Percentiles rank a stretch among this genome's conserved stretches.
Conservation (phyloP, 23 tunicate genomes). For the Phallusia fumigata region DNA sequence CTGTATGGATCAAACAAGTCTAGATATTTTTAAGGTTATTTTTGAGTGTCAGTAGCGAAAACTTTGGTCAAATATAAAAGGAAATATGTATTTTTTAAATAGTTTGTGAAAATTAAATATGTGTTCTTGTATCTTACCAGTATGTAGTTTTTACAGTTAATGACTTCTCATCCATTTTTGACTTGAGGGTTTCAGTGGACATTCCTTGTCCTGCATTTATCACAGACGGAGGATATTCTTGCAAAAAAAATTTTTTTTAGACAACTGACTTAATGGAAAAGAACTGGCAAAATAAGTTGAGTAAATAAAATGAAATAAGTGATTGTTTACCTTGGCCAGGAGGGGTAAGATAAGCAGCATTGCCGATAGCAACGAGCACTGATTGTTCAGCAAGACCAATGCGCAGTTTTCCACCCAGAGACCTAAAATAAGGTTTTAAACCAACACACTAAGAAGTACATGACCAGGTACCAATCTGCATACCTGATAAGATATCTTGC, state of each 20-base stretch:
- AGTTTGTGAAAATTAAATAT: too few relatives aligned
- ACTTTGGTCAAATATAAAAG: too few relatives aligned
- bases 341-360: constrained; percentile 80
- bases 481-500: constrained; percentile 81
- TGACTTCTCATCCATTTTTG: constrained; percentile 72
- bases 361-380: constrained; percentile 84
- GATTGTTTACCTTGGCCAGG: constrained; percentile 77
- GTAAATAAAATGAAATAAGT: too few relatives aligned
- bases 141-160: constrained; percentile 76
- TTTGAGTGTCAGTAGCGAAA: too few relatives aligned
- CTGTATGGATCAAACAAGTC: too few relatives aligned
- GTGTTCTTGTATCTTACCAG: constrained; percentile 34
- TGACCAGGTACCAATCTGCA: neutral
- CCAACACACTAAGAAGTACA: too few relatives aligned
- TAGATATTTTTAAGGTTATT: too few relatives aligned
- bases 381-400: constrained; percentile 97
- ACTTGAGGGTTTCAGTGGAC: constrained; percentile 47
- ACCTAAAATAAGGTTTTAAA: too few relatives aligned
- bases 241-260: neutral
- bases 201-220: constrained; percentile 54
- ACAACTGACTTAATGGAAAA: too few relatives aligned
- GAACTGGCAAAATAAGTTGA: too few relatives aligned
- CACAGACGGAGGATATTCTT: constrained; percentile 67
- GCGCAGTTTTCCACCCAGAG: constrained; percentile 88
- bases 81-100: too few relatives aligned